phyloP scores from a whole-genome alignment of 2,888 invertebrate species.

The Portevinia maculata region DNA sequence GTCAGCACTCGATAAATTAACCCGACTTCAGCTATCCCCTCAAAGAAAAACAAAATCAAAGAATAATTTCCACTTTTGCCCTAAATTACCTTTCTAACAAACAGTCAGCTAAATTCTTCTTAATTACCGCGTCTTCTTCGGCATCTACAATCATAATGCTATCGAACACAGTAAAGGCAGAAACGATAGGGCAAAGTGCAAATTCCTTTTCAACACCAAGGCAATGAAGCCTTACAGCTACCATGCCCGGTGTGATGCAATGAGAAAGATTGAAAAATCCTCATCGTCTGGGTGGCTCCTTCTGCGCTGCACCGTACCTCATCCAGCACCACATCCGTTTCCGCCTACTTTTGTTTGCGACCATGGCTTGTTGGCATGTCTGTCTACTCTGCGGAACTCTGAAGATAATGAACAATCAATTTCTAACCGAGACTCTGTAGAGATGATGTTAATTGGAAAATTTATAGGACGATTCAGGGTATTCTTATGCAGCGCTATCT shows the following conservation, averaged over 20 bases:
- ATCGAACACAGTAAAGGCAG: not conserved
- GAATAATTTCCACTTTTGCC: constrained; percentile 1
- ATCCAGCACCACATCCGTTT: constrained; percentile 21
- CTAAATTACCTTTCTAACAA: not conserved
- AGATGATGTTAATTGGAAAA: constrained; percentile 57
- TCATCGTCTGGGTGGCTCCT: not conserved
- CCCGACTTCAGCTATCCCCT: no score
- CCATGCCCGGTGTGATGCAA: not conserved
- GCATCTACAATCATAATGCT: not conserved
- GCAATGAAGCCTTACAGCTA: not conserved
- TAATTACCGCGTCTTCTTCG: constrained; percentile 10
- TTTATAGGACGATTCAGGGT: constrained; percentile 6
- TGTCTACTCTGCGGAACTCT: constrained; percentile 31
- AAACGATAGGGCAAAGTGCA: constrained; percentile 10
- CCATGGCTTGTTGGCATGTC: constrained; percentile 22
- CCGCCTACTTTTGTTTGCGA: constrained; percentile 17
- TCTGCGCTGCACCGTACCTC: not conserved
- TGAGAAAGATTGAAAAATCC: not conserved
- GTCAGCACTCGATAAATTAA: no score
- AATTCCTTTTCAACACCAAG: constrained; percentile 23
- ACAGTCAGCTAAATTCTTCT: constrained; percentile 5
- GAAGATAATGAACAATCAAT: constrained; percentile 59
- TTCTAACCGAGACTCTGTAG: constrained; percentile 33
- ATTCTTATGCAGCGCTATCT: constrained; percentile 21
- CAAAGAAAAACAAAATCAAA: not conserved